Conservation (phyloP, 92 coral and sea anemone genomes). For the Palythoa grandiflora region DNA sequence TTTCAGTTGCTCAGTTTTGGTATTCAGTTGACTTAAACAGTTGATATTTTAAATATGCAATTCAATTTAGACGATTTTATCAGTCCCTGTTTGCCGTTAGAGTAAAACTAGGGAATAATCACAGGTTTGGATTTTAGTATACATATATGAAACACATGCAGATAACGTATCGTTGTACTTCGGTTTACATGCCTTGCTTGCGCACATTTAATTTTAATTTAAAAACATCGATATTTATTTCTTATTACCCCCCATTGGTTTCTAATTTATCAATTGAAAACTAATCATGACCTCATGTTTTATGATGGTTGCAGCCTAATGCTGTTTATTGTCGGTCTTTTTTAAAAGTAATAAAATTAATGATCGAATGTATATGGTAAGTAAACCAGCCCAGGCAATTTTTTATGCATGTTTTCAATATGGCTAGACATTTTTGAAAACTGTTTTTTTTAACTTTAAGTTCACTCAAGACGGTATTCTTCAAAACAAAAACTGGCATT, state of each 20-base stretch:
- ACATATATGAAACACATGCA: neutral
- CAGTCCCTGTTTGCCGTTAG: too few species aligned
- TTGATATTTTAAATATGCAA: too few species aligned
- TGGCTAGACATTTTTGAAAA: neutral
- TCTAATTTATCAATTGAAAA: constrained; percentile 40
- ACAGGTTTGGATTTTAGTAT: neutral
- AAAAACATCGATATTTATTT: neutral
- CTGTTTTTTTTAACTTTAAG: too few species aligned
- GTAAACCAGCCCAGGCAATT: neutral
- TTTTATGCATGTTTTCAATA: neutral
- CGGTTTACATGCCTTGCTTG: neutral
- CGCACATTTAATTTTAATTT: neutral
- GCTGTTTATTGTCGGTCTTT: constrained; percentile 3
- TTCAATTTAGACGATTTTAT: too few species aligned
- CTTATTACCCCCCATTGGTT: constrained; percentile 19
- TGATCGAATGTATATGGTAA: neutral
- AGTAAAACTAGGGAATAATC: too few species aligned
- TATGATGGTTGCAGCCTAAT: neutral
- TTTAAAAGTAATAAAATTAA: constrained; percentile 12
- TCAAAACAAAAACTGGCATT: neutral
- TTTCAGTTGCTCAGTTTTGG: too few species aligned
- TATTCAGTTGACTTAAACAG: too few species aligned
- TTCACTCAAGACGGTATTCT: neutral
- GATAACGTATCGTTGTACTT: neutral
- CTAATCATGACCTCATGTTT: neutral